These are phyloP conservation scores for Champsocephalus esox DNA, from an alignment of 2,797 vertebrate species.

Conservation along the genomic window DNA sequence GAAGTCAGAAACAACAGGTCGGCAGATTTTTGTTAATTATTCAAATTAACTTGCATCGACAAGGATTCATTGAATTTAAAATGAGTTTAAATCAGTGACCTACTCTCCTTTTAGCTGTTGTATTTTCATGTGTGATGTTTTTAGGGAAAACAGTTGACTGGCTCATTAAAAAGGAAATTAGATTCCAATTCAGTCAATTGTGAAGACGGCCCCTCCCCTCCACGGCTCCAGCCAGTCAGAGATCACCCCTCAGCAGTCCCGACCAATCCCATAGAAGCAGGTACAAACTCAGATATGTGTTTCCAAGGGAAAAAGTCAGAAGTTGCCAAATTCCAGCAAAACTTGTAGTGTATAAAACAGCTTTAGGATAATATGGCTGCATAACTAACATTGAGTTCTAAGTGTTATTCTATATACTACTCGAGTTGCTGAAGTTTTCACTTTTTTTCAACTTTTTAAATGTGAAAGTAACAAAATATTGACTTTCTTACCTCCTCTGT, in stretches of 20 bases:
- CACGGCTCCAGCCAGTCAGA: conserved; percentile 73
- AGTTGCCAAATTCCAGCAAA: too few species aligned
- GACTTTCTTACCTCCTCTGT: not conserved
- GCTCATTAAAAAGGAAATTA: conserved; percentile 90
- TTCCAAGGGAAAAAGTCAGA: too few species aligned
- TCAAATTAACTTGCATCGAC: not conserved
- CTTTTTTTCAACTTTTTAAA: not conserved
- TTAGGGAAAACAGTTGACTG: conserved; percentile 86
- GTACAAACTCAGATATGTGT: conserved; percentile 33
- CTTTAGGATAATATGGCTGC: too few species aligned
- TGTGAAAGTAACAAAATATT: not conserved
- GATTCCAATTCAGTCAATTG: conserved; percentile 88
- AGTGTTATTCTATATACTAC: too few species aligned
- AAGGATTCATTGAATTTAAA: not conserved
- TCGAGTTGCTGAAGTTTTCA: too few species aligned
- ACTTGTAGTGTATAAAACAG: too few species aligned
- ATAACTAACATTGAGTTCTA: too few species aligned
- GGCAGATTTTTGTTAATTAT: conserved; percentile 5
- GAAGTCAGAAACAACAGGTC: conserved; percentile 67
- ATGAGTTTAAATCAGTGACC: too few species aligned
- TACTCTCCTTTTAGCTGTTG: not conserved
- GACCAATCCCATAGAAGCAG: conserved; percentile 66
- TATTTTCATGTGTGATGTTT: conserved; percentile 1
- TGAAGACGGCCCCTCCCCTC: conserved; percentile 68
- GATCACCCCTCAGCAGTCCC: conserved; percentile 66